phyloP scores from a whole-genome alignment of 2,888 invertebrate species.

The Andrena hattorfiana region DNA sequence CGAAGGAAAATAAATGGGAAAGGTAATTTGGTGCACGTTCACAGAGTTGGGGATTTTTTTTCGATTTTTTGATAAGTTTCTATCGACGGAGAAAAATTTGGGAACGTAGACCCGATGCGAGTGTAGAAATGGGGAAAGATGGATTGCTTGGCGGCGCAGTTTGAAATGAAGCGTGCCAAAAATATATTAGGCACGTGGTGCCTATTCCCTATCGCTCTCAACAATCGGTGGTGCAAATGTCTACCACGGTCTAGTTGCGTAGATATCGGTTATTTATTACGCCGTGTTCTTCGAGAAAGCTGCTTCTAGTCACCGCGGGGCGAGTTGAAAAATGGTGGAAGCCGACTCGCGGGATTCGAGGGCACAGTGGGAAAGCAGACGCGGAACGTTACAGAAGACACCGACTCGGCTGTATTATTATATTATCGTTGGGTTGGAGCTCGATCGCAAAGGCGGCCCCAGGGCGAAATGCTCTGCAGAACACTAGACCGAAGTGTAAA shows the following conservation, averaged over 20 bases:
- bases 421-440: neutral
- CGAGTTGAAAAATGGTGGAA: neutral
- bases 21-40: neutral
- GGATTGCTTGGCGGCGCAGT: constrained; percentile 35
- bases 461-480: constrained; percentile 23
- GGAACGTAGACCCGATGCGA: neutral
- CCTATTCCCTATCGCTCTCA: constrained; percentile 12
- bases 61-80: too few relatives aligned
- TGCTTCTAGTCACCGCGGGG: neutral
- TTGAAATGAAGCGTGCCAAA: constrained; percentile 52
- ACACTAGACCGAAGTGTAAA: constrained; percentile 26
- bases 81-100: too few relatives aligned
- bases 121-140: constrained; percentile 31
- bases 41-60: too few relatives aligned
- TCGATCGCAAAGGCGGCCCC: neutral
- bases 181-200: constrained; percentile 45
- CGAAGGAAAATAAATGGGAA: neutral
- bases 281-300: neutral
- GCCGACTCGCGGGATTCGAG: too few relatives aligned
- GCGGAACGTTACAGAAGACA: too few relatives aligned
- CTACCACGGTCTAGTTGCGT: neutral
- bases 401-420: too few relatives aligned
- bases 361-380: too few relatives aligned
- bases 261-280: constrained; percentile 28
- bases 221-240: constrained; percentile 38